Conservation (phyloP, 2,888 invertebrate genomes). For the Eledona agricola region DNA sequence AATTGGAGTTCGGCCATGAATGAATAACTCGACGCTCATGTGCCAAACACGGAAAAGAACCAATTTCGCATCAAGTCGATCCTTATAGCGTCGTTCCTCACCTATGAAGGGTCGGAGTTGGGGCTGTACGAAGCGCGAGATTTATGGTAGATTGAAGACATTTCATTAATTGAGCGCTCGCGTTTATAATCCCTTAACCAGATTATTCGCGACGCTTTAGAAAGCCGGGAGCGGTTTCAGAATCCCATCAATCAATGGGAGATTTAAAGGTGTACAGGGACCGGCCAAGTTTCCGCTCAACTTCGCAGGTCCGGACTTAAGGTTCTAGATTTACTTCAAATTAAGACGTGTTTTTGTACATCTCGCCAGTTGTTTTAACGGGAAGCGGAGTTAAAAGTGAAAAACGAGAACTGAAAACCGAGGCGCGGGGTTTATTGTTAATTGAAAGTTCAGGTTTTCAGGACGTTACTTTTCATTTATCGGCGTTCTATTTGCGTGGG, state of each 20-base stretch:
- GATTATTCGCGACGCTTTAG: slow-evolving; percentile 46
- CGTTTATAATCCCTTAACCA: slow-evolving; percentile 50
- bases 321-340: slow-evolving; percentile 9
- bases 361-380: neutral
- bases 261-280: slow-evolving; percentile 37
- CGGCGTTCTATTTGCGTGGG: no score
- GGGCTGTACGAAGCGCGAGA: slow-evolving; percentile 29
- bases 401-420: no score
- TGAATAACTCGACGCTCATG: slow-evolving; percentile 16
- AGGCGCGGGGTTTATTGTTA: no score
- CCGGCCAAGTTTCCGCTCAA: slow-evolving; percentile 19
- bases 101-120: slow-evolving; percentile 25
- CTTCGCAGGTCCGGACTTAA: neutral
- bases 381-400: neutral
- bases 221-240: slow-evolving; percentile 43
- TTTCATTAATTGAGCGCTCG: slow-evolving; percentile 51
- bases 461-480: neutral
- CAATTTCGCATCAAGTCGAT: no score
- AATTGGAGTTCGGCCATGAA: slow-evolving; percentile 22
- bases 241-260: slow-evolving; percentile 48
- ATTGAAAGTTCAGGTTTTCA: no score
- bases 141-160: slow-evolving; percentile 48
- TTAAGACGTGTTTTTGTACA: neutral
- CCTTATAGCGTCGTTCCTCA: slow-evolving; percentile 34
- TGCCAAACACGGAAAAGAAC: no score